phyloP scores from a whole-genome alignment of 2,797 vertebrate genomes.

The Paedocypris micromegethes region DNA sequence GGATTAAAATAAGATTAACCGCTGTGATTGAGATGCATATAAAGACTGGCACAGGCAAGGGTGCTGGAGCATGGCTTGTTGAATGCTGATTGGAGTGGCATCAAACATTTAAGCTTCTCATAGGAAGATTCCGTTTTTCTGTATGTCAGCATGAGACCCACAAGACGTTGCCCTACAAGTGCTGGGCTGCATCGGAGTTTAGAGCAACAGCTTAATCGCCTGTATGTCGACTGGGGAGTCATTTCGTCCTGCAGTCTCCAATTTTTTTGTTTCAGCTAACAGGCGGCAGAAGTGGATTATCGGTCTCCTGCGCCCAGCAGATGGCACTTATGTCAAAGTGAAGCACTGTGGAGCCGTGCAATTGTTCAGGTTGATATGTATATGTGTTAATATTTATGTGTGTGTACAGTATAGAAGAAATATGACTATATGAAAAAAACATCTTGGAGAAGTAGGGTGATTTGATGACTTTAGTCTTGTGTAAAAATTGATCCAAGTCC shows the following conservation, averaged over 20 bases:
- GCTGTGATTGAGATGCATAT: not conserved
- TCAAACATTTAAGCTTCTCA: slow-evolving; percentile 10
- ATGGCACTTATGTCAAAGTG: slow-evolving; percentile 55
- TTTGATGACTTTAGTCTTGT: too few species aligned
- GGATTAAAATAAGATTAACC: not conserved
- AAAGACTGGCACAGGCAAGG: not conserved
- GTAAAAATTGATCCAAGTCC: too few species aligned
- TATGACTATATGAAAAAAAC: too few species aligned
- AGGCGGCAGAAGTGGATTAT: not conserved
- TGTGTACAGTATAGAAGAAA: too few species aligned
- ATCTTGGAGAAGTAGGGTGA: too few species aligned
- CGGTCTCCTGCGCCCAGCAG: slow-evolving; percentile 40
- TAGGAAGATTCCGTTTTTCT: slow-evolving; percentile 1
- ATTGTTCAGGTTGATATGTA: not conserved
- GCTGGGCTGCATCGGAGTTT: not conserved
- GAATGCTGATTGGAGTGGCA: not conserved
- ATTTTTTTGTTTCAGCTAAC: slow-evolving; percentile 4
- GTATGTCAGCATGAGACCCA: slow-evolving; percentile 3
- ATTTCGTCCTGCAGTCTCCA: not conserved
- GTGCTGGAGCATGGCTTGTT: not conserved
- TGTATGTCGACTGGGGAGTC: slow-evolving; percentile 12
- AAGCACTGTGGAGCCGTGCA: slow-evolving; percentile 11
- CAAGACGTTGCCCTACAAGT: not conserved
- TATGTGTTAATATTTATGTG: too few species aligned
- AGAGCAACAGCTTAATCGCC: slow-evolving; percentile 4